Conservation (phyloP, 1,140 invertebrate genomes). For the Varroa destructor region DNA sequence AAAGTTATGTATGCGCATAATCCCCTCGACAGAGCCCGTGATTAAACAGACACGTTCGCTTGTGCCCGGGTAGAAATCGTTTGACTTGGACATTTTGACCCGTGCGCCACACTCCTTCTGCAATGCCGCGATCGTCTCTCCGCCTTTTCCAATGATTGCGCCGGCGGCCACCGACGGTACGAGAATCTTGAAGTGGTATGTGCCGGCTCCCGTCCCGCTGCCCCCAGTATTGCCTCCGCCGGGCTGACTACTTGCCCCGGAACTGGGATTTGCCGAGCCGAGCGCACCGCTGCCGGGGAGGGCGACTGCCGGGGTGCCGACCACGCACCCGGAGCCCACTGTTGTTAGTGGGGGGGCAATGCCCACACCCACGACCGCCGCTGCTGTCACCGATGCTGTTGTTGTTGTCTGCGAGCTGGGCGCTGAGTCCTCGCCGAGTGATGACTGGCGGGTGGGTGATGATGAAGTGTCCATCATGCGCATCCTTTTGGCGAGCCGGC, state of each 20-base stretch:
- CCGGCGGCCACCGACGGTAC: constrained; percentile 89
- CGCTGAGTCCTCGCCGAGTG: background rate
- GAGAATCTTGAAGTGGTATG: constrained; percentile 74
- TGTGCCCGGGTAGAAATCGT: constrained; percentile 94
- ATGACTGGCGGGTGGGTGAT: constrained; percentile 15
- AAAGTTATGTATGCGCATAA: constrained; percentile 82
- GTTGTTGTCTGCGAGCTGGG: background rate
- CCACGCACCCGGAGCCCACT: no score
- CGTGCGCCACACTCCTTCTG: constrained; percentile 87
- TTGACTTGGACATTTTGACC: constrained; percentile 96
- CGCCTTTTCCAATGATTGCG: constrained; percentile 92
- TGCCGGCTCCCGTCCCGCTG: background rate
- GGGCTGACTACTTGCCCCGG: no score
- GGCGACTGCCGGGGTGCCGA: no score
- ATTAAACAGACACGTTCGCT: constrained; percentile 92
- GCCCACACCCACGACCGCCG: background rate
- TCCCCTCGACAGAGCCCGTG: constrained; percentile 79
- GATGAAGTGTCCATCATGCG: constrained; percentile 25
- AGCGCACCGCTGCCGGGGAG: no score
- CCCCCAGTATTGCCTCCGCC: background rate
- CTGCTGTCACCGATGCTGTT: background rate
- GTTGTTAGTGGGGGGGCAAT: no score
- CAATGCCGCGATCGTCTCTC: constrained; percentile 87
- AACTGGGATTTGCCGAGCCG: no score
- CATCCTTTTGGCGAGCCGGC: constrained; percentile 26